Evolutionary conservation across 2,888 invertebrate genomes (phyloP).

Genomic region (Cabera pusaria): DNA sequence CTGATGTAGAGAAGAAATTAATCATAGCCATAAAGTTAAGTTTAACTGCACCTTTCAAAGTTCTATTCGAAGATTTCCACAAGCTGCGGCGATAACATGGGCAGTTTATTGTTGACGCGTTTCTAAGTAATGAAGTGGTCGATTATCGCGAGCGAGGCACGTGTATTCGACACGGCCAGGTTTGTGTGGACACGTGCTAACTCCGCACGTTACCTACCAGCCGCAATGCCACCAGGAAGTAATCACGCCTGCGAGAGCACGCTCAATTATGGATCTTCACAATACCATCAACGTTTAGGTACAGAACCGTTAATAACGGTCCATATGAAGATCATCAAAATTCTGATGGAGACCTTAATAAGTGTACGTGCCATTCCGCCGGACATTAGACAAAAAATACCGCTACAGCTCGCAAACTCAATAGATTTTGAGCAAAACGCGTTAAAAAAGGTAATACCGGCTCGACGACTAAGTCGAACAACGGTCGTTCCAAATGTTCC

Average conservation of each 20-base stretch:
- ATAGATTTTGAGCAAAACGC: slow-evolving; percentile 76
- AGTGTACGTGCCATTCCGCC: slow-evolving; percentile 58
- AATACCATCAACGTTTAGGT: slow-evolving; percentile 20
- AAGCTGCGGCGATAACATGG: slow-evolving; percentile 43
- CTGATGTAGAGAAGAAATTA: slow-evolving; percentile 1
- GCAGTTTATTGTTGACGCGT: slow-evolving; percentile 47
- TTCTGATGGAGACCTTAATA: slow-evolving; percentile 66
- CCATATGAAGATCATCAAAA: slow-evolving; percentile 45
- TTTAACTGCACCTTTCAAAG: not conserved
- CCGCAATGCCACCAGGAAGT: slow-evolving; percentile 20
- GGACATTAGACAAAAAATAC: slow-evolving; percentile 58
- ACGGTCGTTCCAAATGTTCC: slow-evolving; percentile 74
- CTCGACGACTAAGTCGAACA: slow-evolving; percentile 66
- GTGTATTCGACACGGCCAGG: slow-evolving; percentile 37
- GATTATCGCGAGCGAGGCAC: slow-evolving; percentile 47
- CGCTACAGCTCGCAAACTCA: slow-evolving; percentile 69
- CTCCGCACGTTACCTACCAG: slow-evolving; percentile 33
- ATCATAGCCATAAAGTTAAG: too few relatives aligned
- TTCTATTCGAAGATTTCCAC: slow-evolving; percentile 8
- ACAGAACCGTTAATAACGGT: slow-evolving; percentile 54
- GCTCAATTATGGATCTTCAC: slow-evolving; percentile 18
- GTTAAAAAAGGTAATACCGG: slow-evolving; percentile 70
- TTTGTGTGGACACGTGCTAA: slow-evolving; percentile 42
- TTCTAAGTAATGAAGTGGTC: slow-evolving; percentile 49
- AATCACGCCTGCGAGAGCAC: slow-evolving; percentile 12